These are phyloP conservation scores for Ochotona princeps DNA, from an alignment of 2,113 vertebrate species.

Conservation along the genomic window DNA sequence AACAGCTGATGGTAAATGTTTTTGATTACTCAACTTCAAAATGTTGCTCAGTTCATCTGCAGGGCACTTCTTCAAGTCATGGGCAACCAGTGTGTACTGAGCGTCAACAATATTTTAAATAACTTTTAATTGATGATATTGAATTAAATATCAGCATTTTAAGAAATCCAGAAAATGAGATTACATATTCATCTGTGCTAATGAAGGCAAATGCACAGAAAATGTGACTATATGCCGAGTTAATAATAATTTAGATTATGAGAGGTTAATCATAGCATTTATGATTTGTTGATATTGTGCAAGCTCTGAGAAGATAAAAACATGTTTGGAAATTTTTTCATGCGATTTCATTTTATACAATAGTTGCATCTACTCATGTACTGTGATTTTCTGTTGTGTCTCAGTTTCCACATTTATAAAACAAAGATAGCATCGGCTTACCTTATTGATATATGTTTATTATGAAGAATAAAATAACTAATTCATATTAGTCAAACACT, in stretches of 20 bases:
- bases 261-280: background rate
- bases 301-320: background rate
- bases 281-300: background rate
- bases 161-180: background rate
- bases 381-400: background rate
- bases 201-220: conserved; percentile 7
- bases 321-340: background rate
- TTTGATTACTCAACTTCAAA: conserved; percentile 55
- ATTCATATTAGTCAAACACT: background rate
- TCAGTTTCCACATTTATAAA: conserved; percentile 17
- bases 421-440: background rate
- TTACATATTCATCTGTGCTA: background rate
- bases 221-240: background rate
- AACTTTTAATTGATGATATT: background rate
- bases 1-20: conserved; percentile 54
- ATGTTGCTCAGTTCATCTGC: background rate
- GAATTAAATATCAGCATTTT: conserved; percentile 3
- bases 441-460: background rate
- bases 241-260: background rate
- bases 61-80: background rate
- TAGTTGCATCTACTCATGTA: background rate
- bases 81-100: background rate
- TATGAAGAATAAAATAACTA: background rate
- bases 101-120: background rate
- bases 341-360: conserved; percentile 32